A percentile compares a stretch with the other conserved stretches of the same genome.
Evolutionary conservation across 2,888 invertebrate genomes (phyloP).

Genomic region (Pyrrhosoma nymphula): DNA sequence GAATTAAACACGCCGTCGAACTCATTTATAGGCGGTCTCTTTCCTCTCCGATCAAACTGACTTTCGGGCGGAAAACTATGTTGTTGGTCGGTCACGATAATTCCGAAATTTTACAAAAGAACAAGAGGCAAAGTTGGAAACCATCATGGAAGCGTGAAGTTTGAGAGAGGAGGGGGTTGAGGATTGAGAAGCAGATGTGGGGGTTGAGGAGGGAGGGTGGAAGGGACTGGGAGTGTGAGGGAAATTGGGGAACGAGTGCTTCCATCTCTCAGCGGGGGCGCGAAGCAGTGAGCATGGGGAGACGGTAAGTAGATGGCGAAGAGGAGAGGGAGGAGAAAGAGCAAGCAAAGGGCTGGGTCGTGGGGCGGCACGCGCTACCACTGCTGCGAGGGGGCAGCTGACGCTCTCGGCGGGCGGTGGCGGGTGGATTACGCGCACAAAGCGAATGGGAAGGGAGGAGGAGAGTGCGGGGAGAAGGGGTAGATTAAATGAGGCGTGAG

Average conservation of each 20-base stretch:
- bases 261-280: neutral
- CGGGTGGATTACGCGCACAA: slow-evolving; percentile 4
- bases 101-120: neutral
- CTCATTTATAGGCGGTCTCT: no score
- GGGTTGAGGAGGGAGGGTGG: neutral
- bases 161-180: neutral
- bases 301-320: neutral
- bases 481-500: slow-evolving; percentile 17
- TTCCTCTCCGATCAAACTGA: no score
- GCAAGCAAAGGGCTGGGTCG: neutral
- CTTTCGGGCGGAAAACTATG: no score
- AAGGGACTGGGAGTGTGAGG: no score
- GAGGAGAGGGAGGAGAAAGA: neutral
- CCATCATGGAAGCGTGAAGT: neutral
- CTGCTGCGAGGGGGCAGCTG: neutral
- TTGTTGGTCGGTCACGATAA: no score
- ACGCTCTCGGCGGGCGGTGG: neutral
- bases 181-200: no score
- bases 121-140: neutral
- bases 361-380: neutral
- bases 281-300: neutral
- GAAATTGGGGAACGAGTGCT: neutral
- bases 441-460: neutral
- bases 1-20: no score
- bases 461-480: neutral